These are phyloP conservation scores for Hemichromis elongatus DNA, from an alignment of 2,113 vertebrate genomes.

Conservation along the genomic window DNA sequence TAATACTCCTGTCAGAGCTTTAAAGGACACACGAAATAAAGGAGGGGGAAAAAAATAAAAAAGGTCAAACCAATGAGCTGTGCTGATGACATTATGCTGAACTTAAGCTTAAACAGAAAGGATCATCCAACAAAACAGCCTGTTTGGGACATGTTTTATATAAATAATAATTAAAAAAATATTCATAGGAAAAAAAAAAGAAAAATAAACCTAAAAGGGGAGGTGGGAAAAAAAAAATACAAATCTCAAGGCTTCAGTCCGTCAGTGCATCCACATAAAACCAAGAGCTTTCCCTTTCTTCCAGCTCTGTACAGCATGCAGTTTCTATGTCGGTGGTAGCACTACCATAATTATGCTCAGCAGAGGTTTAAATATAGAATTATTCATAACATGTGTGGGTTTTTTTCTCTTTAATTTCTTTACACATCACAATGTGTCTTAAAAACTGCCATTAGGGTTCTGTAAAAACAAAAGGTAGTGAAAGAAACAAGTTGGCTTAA, in stretches of 20 bases:
- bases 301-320: slow-evolving; percentile 71
- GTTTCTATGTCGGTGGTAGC: slow-evolving; percentile 46
- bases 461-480: slow-evolving; percentile 62
- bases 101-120: slow-evolving; percentile 28
- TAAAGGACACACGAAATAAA: background rate
- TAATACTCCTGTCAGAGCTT: background rate
- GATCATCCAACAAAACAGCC: slow-evolving; percentile 55
- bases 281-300: slow-evolving; percentile 43
- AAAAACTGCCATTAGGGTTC: slow-evolving; percentile 63
- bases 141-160: slow-evolving; percentile 75
- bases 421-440: slow-evolving; percentile 68
- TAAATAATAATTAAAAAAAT: slow-evolving; percentile 81
- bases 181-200: slow-evolving; percentile 59
- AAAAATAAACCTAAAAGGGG: slow-evolving; percentile 41
- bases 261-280: slow-evolving; percentile 25
- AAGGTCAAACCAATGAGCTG: background rate
- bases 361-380: slow-evolving; percentile 65
- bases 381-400: slow-evolving; percentile 44
- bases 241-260: slow-evolving; percentile 43
- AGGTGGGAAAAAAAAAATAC: slow-evolving; percentile 14
- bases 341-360: slow-evolving; percentile 45
- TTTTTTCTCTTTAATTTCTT: slow-evolving; percentile 47
- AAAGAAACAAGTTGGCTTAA: slow-evolving; percentile 41
- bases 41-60: background rate
- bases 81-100: slow-evolving; percentile 6